These are phyloP conservation scores for Cryptocheilus praepositus DNA, from an alignment of 2,888 invertebrate genomes.

Conservation along the genomic window DNA sequence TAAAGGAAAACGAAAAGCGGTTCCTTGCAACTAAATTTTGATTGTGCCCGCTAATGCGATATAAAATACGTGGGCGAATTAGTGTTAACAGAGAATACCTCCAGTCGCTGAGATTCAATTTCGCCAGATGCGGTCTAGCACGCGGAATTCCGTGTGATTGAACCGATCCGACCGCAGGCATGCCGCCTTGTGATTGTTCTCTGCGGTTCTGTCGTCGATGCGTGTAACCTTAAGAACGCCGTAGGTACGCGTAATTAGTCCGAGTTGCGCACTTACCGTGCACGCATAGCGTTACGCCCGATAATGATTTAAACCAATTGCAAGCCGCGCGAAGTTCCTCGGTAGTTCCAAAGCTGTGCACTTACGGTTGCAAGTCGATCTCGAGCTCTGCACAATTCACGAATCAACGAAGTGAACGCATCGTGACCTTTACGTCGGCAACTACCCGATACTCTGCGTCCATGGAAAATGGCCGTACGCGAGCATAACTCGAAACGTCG, in stretches of 20 bases:
- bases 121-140: slow-evolving; percentile 30
- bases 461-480: slow-evolving; percentile 27
- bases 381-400: neutral
- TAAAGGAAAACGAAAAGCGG: no score
- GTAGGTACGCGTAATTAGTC: slow-evolving; percentile 44
- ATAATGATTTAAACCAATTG: neutral
- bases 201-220: slow-evolving; percentile 32
- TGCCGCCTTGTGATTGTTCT: slow-evolving; percentile 53
- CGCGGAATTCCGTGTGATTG: slow-evolving; percentile 48
- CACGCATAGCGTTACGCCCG: neutral
- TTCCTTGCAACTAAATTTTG: no score
- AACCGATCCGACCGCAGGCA: slow-evolving; percentile 51
- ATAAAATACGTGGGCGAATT: neutral
- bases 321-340: neutral
- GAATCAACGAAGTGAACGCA: slow-evolving; percentile 9
- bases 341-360: no score
- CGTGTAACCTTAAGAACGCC: slow-evolving; percentile 24
- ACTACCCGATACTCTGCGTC: slow-evolving; percentile 40
- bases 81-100: neutral
- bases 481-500: slow-evolving; percentile 34
- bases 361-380: no score
- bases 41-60: neutral
- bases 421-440: no score
- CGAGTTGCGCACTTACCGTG: slow-evolving; percentile 16
- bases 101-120: slow-evolving; percentile 26